These are phyloP conservation scores for Acleris literana DNA, from an alignment of 2,888 invertebrate species.

Conservation along the genomic window DNA sequence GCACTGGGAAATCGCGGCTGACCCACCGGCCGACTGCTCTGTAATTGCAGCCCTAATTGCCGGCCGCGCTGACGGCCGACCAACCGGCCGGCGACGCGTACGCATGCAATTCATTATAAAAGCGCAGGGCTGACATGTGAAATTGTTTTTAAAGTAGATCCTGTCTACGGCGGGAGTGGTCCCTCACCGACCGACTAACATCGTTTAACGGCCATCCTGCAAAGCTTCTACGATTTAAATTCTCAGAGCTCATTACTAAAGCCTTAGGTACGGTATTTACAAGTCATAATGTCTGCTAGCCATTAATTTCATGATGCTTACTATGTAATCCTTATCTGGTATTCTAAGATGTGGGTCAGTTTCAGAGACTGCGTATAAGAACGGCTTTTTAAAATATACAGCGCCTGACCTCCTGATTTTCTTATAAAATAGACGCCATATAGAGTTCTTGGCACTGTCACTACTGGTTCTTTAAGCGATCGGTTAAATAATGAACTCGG, in stretches of 20 bases:
- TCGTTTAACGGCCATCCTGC: conserved; percentile 51
- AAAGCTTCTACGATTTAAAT: conserved; percentile 38
- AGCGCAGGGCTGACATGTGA: conserved; percentile 63
- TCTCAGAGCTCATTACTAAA: conserved; percentile 47
- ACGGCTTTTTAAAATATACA: conserved; percentile 46
- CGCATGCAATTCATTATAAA: conserved; percentile 73
- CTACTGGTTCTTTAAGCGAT: conserved; percentile 39
- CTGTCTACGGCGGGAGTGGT: conserved; percentile 65
- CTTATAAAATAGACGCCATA: too few relatives aligned
- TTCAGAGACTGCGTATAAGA: conserved; percentile 57
- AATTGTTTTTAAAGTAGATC: conserved; percentile 75
- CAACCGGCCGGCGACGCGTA: conserved; percentile 52
- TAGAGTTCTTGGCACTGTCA: too few relatives aligned
- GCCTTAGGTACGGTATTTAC: conserved; percentile 47
- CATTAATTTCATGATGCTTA: conserved; percentile 34
- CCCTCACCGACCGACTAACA: conserved; percentile 64
- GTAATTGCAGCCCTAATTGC: conserved; percentile 80
- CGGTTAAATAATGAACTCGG: conserved; percentile 51
- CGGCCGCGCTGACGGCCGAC: conserved; percentile 58
- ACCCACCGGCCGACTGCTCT: conserved; percentile 76
- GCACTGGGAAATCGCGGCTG: conserved; percentile 74
- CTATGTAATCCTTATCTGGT: conserved; percentile 47
- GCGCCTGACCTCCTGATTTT: too few relatives aligned
- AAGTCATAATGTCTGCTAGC: conserved; percentile 54
- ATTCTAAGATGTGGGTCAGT: conserved; percentile 60